Evolutionary conservation across 1,140 invertebrate genomes (phyloP).

Genomic region (Aphidius ervi): DNA sequence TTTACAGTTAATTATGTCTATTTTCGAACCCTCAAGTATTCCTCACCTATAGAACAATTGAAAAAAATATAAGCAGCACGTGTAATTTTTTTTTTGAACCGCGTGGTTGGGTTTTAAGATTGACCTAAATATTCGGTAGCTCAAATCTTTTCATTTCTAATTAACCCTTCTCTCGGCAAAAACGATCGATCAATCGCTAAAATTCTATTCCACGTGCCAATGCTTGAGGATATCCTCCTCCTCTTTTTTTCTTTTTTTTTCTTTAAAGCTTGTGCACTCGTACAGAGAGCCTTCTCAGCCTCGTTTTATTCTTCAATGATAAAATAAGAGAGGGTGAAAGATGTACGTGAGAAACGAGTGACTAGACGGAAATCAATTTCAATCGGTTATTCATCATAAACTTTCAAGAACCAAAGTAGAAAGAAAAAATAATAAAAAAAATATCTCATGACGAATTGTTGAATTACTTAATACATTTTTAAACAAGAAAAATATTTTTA

Average conservation of each 20-base stretch:
- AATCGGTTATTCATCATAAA: conserved; percentile 7
- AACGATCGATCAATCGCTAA: conserved; percentile 11
- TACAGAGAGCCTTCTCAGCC: conserved; percentile 5
- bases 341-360: conserved; percentile 5
- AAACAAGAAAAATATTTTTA: neutral
- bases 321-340: conserved; percentile 10
- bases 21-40: too few species aligned
- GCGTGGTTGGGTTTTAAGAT: too few species aligned
- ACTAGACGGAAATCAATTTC: conserved; percentile 1
- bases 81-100: too few species aligned
- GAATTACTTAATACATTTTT: neutral
- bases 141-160: neutral
- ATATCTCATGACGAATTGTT: neutral
- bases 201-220: neutral
- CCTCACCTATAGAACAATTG: too few species aligned
- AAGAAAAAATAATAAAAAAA: neutral
- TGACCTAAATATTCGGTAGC: conserved; percentile 13
- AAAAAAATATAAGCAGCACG: too few species aligned
- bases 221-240: neutral
- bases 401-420: neutral
- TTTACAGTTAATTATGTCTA: too few species aligned
- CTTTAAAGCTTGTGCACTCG: conserved; percentile 2
- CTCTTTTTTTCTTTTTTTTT: neutral
- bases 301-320: conserved; percentile 13
- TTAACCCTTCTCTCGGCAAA: neutral